Evolutionary conservation across 2,113 vertebrate species (phyloP).

Genomic region (Ceyx cyanopectus): DNA sequence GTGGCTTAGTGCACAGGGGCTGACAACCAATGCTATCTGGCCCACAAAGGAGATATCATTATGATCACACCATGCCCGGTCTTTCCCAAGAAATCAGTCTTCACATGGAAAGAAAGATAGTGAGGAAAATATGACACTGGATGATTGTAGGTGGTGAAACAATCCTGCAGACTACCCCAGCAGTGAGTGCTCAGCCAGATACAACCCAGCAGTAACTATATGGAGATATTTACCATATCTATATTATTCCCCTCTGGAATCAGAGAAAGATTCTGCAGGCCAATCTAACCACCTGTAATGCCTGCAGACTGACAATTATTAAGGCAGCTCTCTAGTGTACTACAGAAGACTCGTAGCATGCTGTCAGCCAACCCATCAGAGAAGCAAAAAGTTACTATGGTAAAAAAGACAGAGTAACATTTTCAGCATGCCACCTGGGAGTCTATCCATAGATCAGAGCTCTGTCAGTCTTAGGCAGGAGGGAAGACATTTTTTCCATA

Average conservation of each 20-base stretch:
- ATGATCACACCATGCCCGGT: accelerated
- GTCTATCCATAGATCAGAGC: background rate
- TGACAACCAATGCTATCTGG: background rate
- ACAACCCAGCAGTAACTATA: background rate
- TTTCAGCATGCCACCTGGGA: background rate
- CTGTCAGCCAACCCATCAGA: background rate
- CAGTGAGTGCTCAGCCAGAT: background rate
- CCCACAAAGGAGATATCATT: background rate
- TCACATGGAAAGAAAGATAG: background rate
- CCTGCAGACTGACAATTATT: background rate
- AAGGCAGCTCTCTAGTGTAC: background rate
- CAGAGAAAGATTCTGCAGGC: background rate
- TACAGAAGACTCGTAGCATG: background rate
- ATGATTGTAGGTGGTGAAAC: background rate
- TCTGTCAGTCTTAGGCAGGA: background rate
- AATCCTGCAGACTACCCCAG: background rate
- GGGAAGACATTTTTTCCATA: background rate
- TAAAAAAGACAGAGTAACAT: background rate
- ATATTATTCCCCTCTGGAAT: background rate
- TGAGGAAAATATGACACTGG: background rate
- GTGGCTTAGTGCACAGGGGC: background rate
- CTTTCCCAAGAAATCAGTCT: background rate
- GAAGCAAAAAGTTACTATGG: background rate
- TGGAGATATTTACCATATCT: background rate
- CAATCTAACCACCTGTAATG: background rate